Percentiles rank a stretch among this genome's conserved stretches.
These are phyloP conservation scores for Mystacornis crossleyi DNA, from an alignment of 2,113 vertebrate species.

Conservation along the genomic window DNA sequence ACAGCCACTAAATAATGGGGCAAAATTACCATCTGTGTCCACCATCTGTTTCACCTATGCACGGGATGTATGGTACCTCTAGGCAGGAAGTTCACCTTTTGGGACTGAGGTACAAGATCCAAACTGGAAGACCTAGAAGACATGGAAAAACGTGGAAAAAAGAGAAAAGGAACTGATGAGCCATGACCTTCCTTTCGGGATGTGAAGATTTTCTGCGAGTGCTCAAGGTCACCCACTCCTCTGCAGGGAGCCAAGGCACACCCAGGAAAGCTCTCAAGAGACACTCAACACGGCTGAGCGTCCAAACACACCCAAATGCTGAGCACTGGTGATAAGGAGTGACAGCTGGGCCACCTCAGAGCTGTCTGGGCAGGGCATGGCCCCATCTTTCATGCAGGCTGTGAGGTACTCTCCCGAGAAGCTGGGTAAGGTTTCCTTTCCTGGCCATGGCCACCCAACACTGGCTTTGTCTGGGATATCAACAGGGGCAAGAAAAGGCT, in stretches of 20 bases:
- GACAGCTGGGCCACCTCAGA: background rate
- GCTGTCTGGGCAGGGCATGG: background rate
- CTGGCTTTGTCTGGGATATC: background rate
- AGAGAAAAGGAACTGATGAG: background rate
- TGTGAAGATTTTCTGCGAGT: background rate
- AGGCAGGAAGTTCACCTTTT: background rate
- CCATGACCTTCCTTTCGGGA: background rate
- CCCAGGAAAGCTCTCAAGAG: background rate
- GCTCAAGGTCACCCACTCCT: background rate
- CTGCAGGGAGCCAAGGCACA: background rate
- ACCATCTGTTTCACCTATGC: background rate
- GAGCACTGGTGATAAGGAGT: background rate
- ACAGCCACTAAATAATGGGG: background rate
- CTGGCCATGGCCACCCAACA: background rate
- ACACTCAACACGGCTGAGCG: background rate
- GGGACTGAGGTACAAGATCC: background rate
- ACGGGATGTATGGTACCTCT: background rate
- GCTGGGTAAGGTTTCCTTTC: fast-evolving
- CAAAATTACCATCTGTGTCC: background rate
- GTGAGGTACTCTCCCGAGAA: fast-evolving
- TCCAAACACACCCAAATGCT: background rate
- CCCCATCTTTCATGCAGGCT: background rate
- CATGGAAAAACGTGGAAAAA: background rate
- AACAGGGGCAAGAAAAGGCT: background rate
- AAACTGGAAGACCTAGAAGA: background rate